Percentiles rank a stretch among this genome's conserved stretches.
Evolutionary conservation across 2,797 vertebrate genomes (phyloP).

Genomic region (Sebastiscus tertius): DNA sequence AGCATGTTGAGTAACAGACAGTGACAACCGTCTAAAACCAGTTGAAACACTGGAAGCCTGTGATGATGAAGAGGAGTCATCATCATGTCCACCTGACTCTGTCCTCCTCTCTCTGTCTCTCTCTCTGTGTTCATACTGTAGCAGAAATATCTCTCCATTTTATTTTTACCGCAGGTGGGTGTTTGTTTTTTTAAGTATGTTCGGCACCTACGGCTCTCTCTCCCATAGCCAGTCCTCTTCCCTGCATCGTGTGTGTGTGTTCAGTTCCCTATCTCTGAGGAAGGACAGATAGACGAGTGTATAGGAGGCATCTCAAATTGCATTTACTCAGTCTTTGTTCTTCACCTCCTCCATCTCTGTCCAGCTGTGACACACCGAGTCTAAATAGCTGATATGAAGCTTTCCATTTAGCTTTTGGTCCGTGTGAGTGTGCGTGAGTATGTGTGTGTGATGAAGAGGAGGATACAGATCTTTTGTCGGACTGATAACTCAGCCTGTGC

Average conservation of each 20-base stretch:
- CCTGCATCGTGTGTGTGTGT: conserved; percentile 12
- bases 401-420: not conserved
- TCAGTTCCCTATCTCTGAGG: conserved; percentile 14
- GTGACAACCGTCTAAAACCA: not conserved
- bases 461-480: not conserved
- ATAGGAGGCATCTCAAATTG: conserved; percentile 43
- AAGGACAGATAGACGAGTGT: conserved; percentile 17
- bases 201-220: conserved; percentile 30
- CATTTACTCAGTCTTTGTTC: conserved; percentile 5
- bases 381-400: not conserved
- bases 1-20: not conserved
- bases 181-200: conserved; percentile 38
- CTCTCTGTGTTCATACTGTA: conserved; percentile 1
- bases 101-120: conserved; percentile 4
- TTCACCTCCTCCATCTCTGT: not conserved
- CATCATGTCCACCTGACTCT: conserved; percentile 12
- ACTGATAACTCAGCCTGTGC: not conserved
- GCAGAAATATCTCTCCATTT: conserved; percentile 34
- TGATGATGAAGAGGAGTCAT: not conserved
- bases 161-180: conserved; percentile 61
- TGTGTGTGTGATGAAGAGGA: not conserved
- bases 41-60: not conserved
- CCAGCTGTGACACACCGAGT: conserved; percentile 16
- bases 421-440: not conserved
- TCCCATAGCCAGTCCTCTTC: not conserved